Conservation (phyloP, 2,888 invertebrate genomes). For the Hirtodrosophila histrioides region DNA sequence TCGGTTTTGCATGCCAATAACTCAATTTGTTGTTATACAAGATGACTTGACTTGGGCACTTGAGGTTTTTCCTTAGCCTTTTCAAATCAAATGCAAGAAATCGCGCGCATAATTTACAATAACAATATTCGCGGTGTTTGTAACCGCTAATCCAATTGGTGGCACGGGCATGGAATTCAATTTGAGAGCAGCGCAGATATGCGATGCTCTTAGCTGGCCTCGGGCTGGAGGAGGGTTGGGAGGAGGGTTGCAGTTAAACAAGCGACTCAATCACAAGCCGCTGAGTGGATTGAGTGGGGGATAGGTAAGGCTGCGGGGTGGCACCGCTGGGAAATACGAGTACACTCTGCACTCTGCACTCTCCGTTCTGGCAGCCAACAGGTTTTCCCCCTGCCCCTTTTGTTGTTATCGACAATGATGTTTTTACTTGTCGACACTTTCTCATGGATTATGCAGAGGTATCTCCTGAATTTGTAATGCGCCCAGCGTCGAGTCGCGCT, state of each 20-base stretch:
- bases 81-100: conserved; percentile 65
- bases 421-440: conserved; percentile 81
- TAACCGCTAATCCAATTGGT: conserved; percentile 83
- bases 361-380: conserved; percentile 66
- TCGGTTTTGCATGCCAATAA: conserved; percentile 67
- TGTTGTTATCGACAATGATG: conserved; percentile 72
- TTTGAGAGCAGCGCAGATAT: conserved; percentile 51
- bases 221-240: conserved; percentile 24
- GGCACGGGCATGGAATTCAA: conserved; percentile 70
- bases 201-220: conserved; percentile 51
- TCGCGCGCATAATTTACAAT: conserved; percentile 77
- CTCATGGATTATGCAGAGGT: conserved; percentile 83
- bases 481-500: conserved; percentile 66
- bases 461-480: conserved; percentile 82
- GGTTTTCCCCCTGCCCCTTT: conserved; percentile 56
- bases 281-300: conserved; percentile 50
- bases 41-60: conserved; percentile 10
- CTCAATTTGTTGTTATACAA: conserved; percentile 73
- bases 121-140: conserved; percentile 76
- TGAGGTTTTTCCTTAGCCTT: conserved; percentile 11
- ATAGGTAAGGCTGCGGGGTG: conserved; percentile 21
- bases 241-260: conserved; percentile 60
- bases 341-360: conserved; percentile 11
- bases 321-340: conserved; percentile 45
- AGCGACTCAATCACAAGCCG: conserved; percentile 70